Evolutionary conservation across 2,888 invertebrate genomes (phyloP), one percentile per base, ranked within the genome.

Genomic region (Cantharis rufa): DNA sequence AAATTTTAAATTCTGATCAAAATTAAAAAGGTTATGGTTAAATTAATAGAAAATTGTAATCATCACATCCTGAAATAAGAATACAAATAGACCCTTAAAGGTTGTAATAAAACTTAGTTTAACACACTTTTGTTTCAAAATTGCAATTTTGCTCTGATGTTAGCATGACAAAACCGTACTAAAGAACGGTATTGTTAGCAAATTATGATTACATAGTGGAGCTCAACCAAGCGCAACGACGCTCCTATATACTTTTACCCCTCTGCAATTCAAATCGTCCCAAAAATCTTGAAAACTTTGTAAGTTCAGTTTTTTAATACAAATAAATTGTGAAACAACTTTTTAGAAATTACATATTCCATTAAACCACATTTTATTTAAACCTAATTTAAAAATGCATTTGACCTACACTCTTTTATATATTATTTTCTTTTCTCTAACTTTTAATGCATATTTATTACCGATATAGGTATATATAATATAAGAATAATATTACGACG

Each of bases 141-240:
- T 76, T 74, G 21, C 62, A 24, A 71, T 72, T 72, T 63, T 69
- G 15, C 48, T 62, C 64, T 69, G 32, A 32, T 28, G 72, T 80
- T 80, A 81, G 75, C 81, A 81, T 81, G 74, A 81, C 81, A 80
- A 80, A 80, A 81, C 79, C 66, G 66, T 73, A 64, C 78, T 81
- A 81, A 81, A 81, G 81, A 81, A 79, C 77, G 72, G 80, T 80
- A 81, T 81, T 81, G 81, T 81, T 81, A 69, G 76, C 77, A 76
- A 75, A 76, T 78, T 74, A 70, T 81, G 81, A 81, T 81, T 78
- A 79, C 79, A 74, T 70, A 48, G 74, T 62, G 76, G 69, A 61
- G 71, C 48, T 69, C 76, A 75, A 24, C 71, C 68, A 74, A 70
- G 78, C 76, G 78, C 72, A 70, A 62, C 32, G 13, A 61, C 71